phyloP scores from a whole-genome alignment of 2,113 vertebrate genomes.

The Chionis minor region DNA sequence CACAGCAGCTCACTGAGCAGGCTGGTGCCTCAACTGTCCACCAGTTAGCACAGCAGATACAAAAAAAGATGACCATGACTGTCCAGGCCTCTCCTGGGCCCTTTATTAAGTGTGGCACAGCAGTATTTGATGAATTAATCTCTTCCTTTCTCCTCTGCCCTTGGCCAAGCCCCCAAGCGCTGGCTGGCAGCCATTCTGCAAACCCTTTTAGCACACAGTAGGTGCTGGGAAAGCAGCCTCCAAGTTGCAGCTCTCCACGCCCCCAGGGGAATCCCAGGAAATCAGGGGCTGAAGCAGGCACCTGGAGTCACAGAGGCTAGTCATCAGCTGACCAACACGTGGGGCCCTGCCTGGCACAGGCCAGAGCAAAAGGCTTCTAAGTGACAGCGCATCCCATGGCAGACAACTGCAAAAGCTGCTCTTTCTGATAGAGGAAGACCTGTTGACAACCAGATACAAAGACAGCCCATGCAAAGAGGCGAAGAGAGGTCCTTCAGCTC shows the following conservation, averaged over 20 bases:
- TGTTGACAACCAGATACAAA: not conserved
- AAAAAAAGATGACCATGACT: not conserved
- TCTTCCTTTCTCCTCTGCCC: not conserved
- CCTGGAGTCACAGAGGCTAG: not conserved
- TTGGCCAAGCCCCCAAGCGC: not conserved
- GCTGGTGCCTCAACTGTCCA: not conserved
- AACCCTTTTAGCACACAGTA: not conserved
- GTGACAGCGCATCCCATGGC: accelerated
- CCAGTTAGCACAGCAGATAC: not conserved
- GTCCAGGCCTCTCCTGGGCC: not conserved
- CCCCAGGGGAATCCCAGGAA: not conserved
- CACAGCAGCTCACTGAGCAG: not conserved
- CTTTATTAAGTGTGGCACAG: not conserved
- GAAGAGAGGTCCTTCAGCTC: not conserved
- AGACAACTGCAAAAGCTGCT: not conserved
- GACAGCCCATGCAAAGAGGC: not conserved
- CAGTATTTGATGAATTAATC: not conserved
- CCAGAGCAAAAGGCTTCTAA: not conserved
- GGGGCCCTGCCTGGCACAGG: not conserved
- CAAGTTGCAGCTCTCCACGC: not conserved
- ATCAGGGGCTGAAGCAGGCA: not conserved
- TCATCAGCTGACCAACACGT: not conserved
- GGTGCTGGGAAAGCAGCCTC: not conserved
- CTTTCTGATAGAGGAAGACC: not conserved
- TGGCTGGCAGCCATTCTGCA: not conserved